Evolutionary conservation across 2,113 vertebrate species (phyloP).

Genomic region (Dasyornis broadbenti): DNA sequence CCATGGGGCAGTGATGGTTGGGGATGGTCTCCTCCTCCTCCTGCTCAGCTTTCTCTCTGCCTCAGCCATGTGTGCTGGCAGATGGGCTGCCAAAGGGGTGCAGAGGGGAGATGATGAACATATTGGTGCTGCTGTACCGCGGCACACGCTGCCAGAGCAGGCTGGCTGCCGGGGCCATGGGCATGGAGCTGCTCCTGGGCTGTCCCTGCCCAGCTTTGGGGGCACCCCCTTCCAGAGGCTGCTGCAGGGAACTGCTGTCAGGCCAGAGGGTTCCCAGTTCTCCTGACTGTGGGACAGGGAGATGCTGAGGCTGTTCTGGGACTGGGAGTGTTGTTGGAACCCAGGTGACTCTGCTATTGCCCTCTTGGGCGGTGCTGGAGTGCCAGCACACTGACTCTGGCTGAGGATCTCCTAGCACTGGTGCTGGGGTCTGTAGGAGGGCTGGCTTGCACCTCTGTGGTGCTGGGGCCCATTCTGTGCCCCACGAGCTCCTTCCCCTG

Average conservation of each 20-base stretch:
- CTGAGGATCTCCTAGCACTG: fast-evolving
- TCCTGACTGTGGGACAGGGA: not conserved
- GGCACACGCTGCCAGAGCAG: fast-evolving
- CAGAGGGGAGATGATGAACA: fast-evolving
- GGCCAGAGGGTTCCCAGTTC: fast-evolving
- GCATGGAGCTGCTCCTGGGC: fast-evolving
- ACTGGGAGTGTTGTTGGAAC: fast-evolving
- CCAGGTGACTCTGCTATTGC: fast-evolving
- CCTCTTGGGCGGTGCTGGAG: not conserved
- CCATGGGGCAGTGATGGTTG: fast-evolving
- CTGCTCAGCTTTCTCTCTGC: not conserved
- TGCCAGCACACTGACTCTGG: not conserved
- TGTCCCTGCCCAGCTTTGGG: fast-evolving
- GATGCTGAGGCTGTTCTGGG: fast-evolving
- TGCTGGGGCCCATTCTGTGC: not conserved
- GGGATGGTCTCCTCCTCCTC: not conserved
- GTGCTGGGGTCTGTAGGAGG: not conserved
- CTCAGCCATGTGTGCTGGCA: not conserved
- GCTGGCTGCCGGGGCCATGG: not conserved
- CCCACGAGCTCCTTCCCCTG: fast-evolving
- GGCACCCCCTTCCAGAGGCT: not conserved
- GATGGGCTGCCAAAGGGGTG: not conserved
- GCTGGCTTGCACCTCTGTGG: fast-evolving
- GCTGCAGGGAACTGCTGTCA: not conserved
- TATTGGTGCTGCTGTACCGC: fast-evolving